A percentile compares a stretch with the other conserved stretches of the same genome.
Conservation (phyloP, 1,140 invertebrate species). For the Rhynchophorus ferrugineus region DNA sequence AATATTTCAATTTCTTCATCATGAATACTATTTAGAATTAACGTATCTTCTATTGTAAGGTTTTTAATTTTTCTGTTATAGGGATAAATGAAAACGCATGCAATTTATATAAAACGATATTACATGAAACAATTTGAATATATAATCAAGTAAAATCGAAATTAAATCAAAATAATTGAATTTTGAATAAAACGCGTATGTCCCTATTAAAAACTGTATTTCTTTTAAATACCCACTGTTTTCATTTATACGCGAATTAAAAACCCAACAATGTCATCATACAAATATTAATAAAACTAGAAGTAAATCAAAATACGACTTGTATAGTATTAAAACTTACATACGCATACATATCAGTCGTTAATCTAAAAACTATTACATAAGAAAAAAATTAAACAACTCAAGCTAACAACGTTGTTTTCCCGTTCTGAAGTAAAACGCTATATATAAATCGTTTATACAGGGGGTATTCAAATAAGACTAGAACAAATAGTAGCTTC, state of each 20-base stretch:
- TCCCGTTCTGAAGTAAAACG: not conserved
- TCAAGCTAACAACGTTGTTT: not conserved
- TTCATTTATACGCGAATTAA: constrained; percentile 2
- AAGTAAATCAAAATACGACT: not conserved
- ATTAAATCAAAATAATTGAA: too few relatives aligned
- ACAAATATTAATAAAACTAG: not conserved
- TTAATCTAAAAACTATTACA: constrained; percentile 15
- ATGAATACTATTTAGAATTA: not conserved
- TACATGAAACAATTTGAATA: too few relatives aligned
- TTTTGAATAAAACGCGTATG: too few relatives aligned
- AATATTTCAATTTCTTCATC: not conserved
- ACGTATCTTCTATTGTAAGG: not conserved
- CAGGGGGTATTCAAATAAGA: not conserved
- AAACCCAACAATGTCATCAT: not conserved
- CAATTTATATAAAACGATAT: too few relatives aligned
- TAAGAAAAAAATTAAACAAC: constrained; percentile 11
- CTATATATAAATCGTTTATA: not conserved
- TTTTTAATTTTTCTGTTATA: not conserved
- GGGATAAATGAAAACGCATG: too few relatives aligned
- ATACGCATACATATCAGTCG: constrained; percentile 15
- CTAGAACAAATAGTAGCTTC: too few relatives aligned
- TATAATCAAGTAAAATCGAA: too few relatives aligned
- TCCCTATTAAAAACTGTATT: too few relatives aligned
- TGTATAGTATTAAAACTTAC: not conserved
- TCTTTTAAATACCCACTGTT: too few relatives aligned